phyloP scores from a whole-genome alignment of 2,113 vertebrate species.

The Boleophthalmus pectinirostris region DNA sequence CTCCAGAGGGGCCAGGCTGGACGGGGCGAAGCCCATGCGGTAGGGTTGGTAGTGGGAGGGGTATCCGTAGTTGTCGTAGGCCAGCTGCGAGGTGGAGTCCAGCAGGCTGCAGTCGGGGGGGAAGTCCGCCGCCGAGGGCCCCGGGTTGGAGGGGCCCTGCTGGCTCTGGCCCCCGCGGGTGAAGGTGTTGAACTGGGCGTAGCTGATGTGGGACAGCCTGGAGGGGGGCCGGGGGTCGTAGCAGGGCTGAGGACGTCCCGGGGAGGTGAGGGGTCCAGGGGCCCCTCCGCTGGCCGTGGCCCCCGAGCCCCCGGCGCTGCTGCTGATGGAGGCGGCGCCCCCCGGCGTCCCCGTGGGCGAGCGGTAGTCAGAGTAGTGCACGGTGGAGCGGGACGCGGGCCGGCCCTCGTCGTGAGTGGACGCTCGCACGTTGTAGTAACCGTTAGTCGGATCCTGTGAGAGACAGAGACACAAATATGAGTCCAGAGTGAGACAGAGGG shows the following conservation, averaged over 20 bases:
- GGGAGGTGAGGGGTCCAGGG: conserved; percentile 72
- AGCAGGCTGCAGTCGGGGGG: conserved; percentile 76
- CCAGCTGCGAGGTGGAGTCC: conserved; percentile 86
- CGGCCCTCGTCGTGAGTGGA: conserved; percentile 87
- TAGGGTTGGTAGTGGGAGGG: conserved; percentile 83
- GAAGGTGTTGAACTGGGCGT: conserved; percentile 94
- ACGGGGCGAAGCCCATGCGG: conserved; percentile 85
- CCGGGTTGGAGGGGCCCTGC: conserved; percentile 67
- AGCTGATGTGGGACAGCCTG: conserved; percentile 92
- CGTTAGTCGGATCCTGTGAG: conserved; percentile 91
- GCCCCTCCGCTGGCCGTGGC: conserved; percentile 77
- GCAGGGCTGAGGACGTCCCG: conserved; percentile 77
- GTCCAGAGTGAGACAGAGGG: no score
- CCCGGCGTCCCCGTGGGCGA: conserved; percentile 71
- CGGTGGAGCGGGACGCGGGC: conserved; percentile 86
- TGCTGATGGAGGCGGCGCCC: conserved; percentile 74
- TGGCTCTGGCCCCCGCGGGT: conserved; percentile 74
- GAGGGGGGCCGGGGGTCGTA: conserved; percentile 89
- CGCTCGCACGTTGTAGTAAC: conserved; percentile 94
- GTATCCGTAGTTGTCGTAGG: conserved; percentile 90
- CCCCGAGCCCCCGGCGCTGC: conserved; percentile 71
- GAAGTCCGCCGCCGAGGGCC: conserved; percentile 71
- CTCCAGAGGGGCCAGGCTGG: conserved; percentile 77
- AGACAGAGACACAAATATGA: no score
- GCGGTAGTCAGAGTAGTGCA: conserved; percentile 91